Conservation (phyloP, 2,797 vertebrate species). For the Eulemur albifrons region DNA sequence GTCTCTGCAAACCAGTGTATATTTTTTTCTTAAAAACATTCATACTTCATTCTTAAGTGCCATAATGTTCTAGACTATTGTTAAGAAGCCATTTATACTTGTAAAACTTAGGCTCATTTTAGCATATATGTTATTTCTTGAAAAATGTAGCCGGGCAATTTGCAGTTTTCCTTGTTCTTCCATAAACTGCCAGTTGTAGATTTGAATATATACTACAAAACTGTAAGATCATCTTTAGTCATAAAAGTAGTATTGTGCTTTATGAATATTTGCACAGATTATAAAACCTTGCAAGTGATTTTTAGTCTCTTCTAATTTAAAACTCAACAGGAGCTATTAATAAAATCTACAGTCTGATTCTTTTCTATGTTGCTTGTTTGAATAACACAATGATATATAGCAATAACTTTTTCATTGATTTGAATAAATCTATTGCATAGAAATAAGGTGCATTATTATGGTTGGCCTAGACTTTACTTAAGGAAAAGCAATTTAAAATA, state of each 20-base stretch:
- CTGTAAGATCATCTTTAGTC: constrained; percentile 37
- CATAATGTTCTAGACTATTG: constrained; percentile 78
- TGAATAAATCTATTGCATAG: constrained; percentile 33
- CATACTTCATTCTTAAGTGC: constrained; percentile 78
- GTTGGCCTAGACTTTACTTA: background rate
- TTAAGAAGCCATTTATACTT: constrained; percentile 81
- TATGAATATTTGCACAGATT: constrained; percentile 58
- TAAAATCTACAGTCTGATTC: background rate
- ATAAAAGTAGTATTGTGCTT: background rate
- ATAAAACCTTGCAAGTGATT: constrained; percentile 63
- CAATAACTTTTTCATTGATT: constrained; percentile 78
- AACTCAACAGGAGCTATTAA: constrained; percentile 67
- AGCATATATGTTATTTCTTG: constrained; percentile 47
- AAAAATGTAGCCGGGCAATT: constrained; percentile 52
- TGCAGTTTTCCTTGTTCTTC: constrained; percentile 72
- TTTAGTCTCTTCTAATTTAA: constrained; percentile 64
- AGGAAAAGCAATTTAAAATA: constrained; percentile 51
- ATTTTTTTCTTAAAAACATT: constrained; percentile 59
- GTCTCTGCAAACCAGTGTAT: constrained; percentile 43
- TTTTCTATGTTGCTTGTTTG: constrained; percentile 61
- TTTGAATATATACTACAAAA: constrained; percentile 36
- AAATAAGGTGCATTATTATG: constrained; percentile 40
- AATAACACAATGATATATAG: constrained; percentile 64
- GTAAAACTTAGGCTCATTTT: constrained; percentile 8
- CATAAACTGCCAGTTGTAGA: constrained; percentile 21